Conservation (phyloP, 2,888 invertebrate species). For the Ypsolopha sequella region DNA sequence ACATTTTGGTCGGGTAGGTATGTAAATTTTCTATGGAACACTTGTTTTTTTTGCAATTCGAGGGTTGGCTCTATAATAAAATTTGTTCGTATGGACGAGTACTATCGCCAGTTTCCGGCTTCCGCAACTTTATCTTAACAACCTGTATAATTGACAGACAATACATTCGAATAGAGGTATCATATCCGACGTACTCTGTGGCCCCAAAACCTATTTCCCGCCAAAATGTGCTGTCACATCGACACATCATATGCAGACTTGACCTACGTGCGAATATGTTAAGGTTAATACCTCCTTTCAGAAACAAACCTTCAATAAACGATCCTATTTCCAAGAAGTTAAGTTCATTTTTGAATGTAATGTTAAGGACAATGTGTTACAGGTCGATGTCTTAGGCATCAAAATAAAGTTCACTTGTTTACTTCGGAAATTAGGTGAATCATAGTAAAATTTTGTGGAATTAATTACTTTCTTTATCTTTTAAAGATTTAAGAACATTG, state of each 20-base stretch:
- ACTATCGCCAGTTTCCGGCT: no score
- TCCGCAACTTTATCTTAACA: no score
- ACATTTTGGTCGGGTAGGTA: no score
- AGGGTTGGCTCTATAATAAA: no score
- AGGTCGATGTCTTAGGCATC: neutral
- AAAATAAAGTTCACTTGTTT: neutral
- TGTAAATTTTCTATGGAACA: no score
- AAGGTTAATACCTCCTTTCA: constrained; percentile 43
- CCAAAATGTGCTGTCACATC: neutral
- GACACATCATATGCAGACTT: neutral
- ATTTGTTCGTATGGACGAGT: no score
- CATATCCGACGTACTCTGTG: neutral
- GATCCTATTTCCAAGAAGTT: neutral
- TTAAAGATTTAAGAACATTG: no score
- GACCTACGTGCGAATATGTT: constrained; percentile 19
- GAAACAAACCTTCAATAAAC: neutral
- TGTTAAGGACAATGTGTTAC: neutral
- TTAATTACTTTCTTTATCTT: no score
- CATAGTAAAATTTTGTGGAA: neutral
- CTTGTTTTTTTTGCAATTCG: no score
- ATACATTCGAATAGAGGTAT: no score
- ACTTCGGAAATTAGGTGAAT: neutral
- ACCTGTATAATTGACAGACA: no score
- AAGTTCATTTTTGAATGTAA: neutral
- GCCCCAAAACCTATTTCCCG: neutral